Conservation (phyloP, 1,140 invertebrate genomes). For the Argopecten irradians region DNA sequence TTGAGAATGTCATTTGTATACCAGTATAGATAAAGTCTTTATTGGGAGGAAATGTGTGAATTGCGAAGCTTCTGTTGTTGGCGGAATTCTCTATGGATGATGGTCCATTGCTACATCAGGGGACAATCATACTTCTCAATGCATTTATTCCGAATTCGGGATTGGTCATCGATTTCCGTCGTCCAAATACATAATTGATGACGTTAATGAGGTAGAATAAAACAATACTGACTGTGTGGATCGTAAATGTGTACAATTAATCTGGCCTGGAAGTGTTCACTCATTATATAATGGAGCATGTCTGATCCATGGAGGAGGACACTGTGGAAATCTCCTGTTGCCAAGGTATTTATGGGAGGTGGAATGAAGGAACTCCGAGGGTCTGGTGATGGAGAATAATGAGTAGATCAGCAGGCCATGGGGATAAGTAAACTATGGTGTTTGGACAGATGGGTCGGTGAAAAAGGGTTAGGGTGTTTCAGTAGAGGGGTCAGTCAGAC, state of each 20-base stretch:
- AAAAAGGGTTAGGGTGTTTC: no score
- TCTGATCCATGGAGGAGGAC: not conserved
- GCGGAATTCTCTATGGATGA: not conserved
- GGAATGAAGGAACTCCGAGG: no score
- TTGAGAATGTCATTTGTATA: not conserved
- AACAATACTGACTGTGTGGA: not conserved
- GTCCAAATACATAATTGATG: slow-evolving; percentile 3
- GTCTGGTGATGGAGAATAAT: no score
- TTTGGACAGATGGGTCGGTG: no score
- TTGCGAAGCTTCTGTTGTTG: not conserved
- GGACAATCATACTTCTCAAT: not conserved
- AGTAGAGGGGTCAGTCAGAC: no score
- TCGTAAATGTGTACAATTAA: not conserved
- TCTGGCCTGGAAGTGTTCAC: not conserved
- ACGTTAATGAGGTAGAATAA: not conserved
- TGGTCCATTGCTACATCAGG: not conserved
- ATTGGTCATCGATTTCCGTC: not conserved
- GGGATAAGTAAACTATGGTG: no score
- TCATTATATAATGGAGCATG: not conserved
- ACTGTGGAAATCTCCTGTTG: not conserved
- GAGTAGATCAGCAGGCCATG: no score
- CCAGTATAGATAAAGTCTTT: not conserved
- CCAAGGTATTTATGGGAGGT: not conserved
- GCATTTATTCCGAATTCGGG: not conserved
- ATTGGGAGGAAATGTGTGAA: not conserved